These are phyloP conservation scores for Emmelina monodactyla DNA, from an alignment of 2,888 invertebrate genomes.

Conservation along the genomic window DNA sequence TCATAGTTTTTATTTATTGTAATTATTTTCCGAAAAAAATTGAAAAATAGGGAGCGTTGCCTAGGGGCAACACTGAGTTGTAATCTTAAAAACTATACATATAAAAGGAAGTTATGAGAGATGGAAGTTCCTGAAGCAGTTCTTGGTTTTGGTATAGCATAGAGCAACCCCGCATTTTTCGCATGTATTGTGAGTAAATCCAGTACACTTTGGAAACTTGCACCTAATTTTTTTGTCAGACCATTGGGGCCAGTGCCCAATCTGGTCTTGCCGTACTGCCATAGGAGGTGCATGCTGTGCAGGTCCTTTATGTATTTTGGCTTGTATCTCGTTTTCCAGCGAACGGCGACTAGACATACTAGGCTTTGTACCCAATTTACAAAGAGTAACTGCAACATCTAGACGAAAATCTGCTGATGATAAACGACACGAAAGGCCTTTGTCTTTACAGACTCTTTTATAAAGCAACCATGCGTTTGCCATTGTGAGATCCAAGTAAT, in stretches of 20 bases:
- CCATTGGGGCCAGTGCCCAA: conserved; percentile 3
- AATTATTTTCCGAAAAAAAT: too few relatives aligned
- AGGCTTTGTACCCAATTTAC: conserved; percentile 3
- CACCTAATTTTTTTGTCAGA: conserved; percentile 16
- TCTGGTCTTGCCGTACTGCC: conserved; percentile 14
- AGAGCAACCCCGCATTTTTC: conserved; percentile 17
- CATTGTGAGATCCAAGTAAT: conserved; percentile 10
- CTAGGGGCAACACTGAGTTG: too few relatives aligned
- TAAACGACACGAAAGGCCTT: not conserved
- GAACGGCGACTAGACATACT: conserved; percentile 3
- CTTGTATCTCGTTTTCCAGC: conserved; percentile 9
- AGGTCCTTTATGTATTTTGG: conserved; percentile 14
- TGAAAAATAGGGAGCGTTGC: too few relatives aligned
- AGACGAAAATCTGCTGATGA: conserved; percentile 5
- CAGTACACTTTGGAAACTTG: conserved; percentile 14
- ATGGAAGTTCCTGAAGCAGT: too few relatives aligned
- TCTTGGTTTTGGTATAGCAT: too few relatives aligned
- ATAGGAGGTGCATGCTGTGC: conserved; percentile 15
- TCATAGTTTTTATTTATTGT: too few relatives aligned
- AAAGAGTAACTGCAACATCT: conserved; percentile 5
- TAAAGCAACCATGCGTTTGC: not conserved
- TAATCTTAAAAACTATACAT: too few relatives aligned
- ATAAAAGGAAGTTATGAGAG: too few relatives aligned
- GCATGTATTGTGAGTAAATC: conserved; percentile 13
- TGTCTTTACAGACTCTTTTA: not conserved